A percentile compares a stretch with the other conserved stretches of the same genome.
These are phyloP conservation scores for Drosophila lini DNA, from an alignment of 1,140 invertebrate species.

Conservation along the genomic window DNA sequence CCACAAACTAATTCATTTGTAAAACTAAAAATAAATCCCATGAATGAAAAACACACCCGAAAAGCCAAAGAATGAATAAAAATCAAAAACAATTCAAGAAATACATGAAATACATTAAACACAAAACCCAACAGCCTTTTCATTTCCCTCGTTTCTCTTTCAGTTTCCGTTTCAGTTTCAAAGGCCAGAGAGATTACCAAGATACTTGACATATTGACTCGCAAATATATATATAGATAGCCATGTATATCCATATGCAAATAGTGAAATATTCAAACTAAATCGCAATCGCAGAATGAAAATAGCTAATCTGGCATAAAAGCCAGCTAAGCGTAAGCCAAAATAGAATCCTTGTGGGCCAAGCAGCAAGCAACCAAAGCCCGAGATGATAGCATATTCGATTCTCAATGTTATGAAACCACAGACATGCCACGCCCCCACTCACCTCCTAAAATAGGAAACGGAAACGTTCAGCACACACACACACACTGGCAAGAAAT, in stretches of 20 bases:
- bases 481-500: constrained; percentile 34
- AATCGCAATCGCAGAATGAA: constrained; percentile 41
- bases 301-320: constrained; percentile 71
- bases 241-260: constrained; percentile 37
- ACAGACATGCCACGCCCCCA: constrained; percentile 13
- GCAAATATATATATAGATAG: constrained; percentile 37
- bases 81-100: constrained; percentile 57
- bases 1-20: constrained; percentile 54
- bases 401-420: constrained; percentile 42
- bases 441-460: constrained; percentile 11
- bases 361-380: constrained; percentile 23
- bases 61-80: constrained; percentile 75
- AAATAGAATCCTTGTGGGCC: constrained; percentile 46
- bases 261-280: constrained; percentile 44
- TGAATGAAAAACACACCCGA: constrained; percentile 44
- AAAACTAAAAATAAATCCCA: constrained; percentile 15
- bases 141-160: constrained; percentile 31
- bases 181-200: constrained; percentile 35
- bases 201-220: constrained; percentile 52
- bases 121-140: constrained; percentile 20
- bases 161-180: constrained; percentile 8
- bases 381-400: constrained; percentile 60
- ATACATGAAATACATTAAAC: constrained; percentile 31
- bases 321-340: constrained; percentile 74
- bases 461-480: constrained; percentile 42